Base-by-base conservation (phyloP, 2,888 invertebrate species). In the Xestia ashworthii region DNA sequence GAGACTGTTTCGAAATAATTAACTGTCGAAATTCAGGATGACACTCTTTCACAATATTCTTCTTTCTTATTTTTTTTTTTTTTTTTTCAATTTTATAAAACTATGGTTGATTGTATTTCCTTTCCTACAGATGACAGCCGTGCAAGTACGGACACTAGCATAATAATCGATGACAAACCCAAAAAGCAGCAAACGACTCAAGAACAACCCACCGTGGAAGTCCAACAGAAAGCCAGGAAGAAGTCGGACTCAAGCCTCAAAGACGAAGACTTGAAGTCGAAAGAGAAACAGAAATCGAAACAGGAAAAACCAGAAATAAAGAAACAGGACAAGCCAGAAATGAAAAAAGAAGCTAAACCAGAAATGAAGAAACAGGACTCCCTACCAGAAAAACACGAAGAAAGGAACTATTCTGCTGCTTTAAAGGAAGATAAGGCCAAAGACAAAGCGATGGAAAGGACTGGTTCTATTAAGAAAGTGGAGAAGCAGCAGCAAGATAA, bases 181-280 rank as follows among this genome's bases (percentile, higher is more conserved):
- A 93, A 92, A 70, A 94, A 94, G 76, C 85, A 88, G 12, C 80
- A 77, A 50, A 71, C 84, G 3, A 88, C 87, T 5, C 91, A 87
- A 58, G 93, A 92, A 71, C 89, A 92, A 68, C 89, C 85, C 48
- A 71, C 87, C 25, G 82, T 89, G 0, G 94, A 93, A 60, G 80
- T 89, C 11, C 93, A 92, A 68, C 91, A 91, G 0, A 96, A 96
- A 84, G 82, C 93, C 3, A 90, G 96, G 48, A 96, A 96, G 88
- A 96, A 96, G 80, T 95, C 96, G 0, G 96, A 96, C 87, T 93
- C 96, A 1, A 95, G 95, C 74, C 89, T 95, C 62, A 96, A 96
- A 88, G 96, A 96, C 6, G 96, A 96, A 80, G 95, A 95, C 19
- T 41, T 87, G 4, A 95, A 95, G 89, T 65, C 82, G 1, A 95